Percentiles rank a stretch among this genome's conserved stretches.
These are phyloP conservation scores for Orientallactaga sibirica DNA, from an alignment of 2,797 vertebrate genomes.

Conservation along the genomic window DNA sequence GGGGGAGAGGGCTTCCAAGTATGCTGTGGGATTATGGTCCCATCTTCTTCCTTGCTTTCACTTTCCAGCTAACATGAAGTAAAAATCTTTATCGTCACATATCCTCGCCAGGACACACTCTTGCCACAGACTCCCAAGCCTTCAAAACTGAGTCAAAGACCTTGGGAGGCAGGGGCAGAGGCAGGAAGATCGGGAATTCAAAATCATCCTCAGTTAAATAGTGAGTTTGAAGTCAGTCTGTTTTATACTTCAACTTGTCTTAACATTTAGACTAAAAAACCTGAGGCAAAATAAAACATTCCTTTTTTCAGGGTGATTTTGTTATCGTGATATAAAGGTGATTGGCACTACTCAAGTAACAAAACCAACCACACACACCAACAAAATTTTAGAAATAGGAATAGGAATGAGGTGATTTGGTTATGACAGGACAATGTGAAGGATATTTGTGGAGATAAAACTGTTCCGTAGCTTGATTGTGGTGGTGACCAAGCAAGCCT, in stretches of 20 bases:
- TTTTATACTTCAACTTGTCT: neutral
- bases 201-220: neutral
- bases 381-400: conserved; percentile 32
- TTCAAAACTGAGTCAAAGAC: neutral
- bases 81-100: neutral
- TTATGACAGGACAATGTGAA: neutral
- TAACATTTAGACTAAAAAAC: neutral
- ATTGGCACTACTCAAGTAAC: neutral
- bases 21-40: neutral
- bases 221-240: neutral
- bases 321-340: neutral
- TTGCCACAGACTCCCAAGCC: neutral
- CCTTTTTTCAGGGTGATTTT: neutral
- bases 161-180: neutral
- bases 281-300: neutral
- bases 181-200: neutral
- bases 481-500: neutral
- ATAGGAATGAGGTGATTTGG: neutral
- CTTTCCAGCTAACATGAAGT: neutral
- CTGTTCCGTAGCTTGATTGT: neutral
- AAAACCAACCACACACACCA: conserved; percentile 27
- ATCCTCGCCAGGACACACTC: neutral
- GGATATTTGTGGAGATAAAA: neutral
- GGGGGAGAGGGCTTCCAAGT: too few species aligned
- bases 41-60: neutral